Evolutionary conservation across 2,888 invertebrate species (phyloP), one percentile per base, ranked within the genome.

Genomic region (Heliconius sara): DNA sequence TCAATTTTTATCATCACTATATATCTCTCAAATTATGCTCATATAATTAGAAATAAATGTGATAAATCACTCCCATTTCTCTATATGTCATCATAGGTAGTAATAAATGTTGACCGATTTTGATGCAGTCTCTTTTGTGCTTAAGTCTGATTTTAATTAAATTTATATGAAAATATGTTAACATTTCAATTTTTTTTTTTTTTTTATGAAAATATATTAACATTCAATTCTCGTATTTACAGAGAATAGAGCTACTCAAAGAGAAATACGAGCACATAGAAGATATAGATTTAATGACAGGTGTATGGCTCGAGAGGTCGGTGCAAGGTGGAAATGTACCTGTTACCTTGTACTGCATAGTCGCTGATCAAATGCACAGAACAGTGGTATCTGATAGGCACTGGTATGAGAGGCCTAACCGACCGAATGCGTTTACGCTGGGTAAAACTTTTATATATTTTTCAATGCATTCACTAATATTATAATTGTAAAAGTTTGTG

Each of bases 251-350:
- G 34, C 63, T 84, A 1, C 79, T 91, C 12, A 83, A 84, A 79
- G 83, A 84, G 7, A 65, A 85, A 1, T 91, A 91, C 80, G 78
- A 84, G 2, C 96, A 97, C 89, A 97, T 98, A 3, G 96, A 96
- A 83, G 98, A 98, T 90, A 97, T 99, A 77, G 98, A 99, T 91
- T 93, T 98, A 52, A 97, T 98, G 96, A 97, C 97, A 47, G 98
- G 98, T 30, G 97, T 98, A 57, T 97, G 98, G 80, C 97, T 97
- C 0, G 98, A 98, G 89, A 95, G 96, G 80, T 97, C 97, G 0
- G 92, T 98, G 74, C 96, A 97, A 3, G 98, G 97, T 66, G 97
- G 97, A 76, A 96, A 97, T 95, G 95, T 98, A 39, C 98, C 98
- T 22, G 97, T 97, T 1, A 98, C 98, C 27, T 97, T 98, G 87